Evolutionary conservation across 1,140 invertebrate species (phyloP), one percentile per base, ranked within the genome.

Genomic region (Trachymyrmex cornetzi): DNA sequence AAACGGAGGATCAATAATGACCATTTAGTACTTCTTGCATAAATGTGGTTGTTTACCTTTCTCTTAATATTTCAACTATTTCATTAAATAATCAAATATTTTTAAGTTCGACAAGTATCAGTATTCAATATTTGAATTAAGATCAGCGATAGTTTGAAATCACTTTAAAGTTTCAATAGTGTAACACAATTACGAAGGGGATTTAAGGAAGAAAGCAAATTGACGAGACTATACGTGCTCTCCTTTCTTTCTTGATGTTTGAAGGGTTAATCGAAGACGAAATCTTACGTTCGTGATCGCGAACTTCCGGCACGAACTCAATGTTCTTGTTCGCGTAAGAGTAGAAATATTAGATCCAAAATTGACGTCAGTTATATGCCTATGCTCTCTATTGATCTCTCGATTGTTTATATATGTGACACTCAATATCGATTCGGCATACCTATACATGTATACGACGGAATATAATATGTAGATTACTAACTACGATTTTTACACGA

Each of bases 391-490:
- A 84, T 84, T 57, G 80, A 84, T 84, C 69, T 19, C 19, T 38
- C 14, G 9, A 84, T 84, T 84, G 67, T 84, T 84, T 75, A 74
- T 84, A 75, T 61, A 38, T 48, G 6, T 66, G 30, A 72, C 27
- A 38, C n/a, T 7, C 27, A 27, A 9, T 27, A 84, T 84, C 67
- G 67, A 82, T 84, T 75, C n/a, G 69, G 7, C 2, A 30, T 81
- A 27, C 30, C 12, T 67, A 22, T n/a, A 69, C 48, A 27, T 71
- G 48, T 24, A 30, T 30, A 34, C 7, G 48, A 24, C 34, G 38
- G 38, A 75, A 34, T 74, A 34, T 75, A 74, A 82, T 74, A 4
- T 19, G 79, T 24, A 75, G 44, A 61, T 75, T 30, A 38, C 80
- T 82, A 66, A 34, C 61, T 34, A n/a, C 48, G 14, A 80, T 55